phyloP scores from a whole-genome alignment of 2,797 vertebrate genomes.

The Artibeus jamaicensis region DNA sequence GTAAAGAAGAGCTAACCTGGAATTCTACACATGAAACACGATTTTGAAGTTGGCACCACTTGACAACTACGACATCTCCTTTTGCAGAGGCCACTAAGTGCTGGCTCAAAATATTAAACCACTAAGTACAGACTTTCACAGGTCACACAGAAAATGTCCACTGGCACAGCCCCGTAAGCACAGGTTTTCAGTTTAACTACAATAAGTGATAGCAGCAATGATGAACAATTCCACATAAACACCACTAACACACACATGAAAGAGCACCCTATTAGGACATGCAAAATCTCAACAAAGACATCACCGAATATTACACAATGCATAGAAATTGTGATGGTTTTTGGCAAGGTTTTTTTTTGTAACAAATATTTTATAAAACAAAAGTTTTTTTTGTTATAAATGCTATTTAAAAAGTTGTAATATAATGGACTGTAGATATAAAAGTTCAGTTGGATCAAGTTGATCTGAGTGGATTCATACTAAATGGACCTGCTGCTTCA shows the following conservation, averaged over 20 bases:
- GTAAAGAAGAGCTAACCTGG: conserved; percentile 47
- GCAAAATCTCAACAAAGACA: conserved; percentile 78
- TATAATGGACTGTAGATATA: conserved; percentile 63
- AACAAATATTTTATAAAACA: conserved; percentile 75
- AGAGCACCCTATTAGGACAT: conserved; percentile 78
- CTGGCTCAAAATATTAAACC: conserved; percentile 74
- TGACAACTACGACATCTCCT: conserved; percentile 72
- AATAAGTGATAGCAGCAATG: conserved; percentile 78
- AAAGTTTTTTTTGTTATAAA: conserved; percentile 68
- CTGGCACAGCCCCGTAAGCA: conserved; percentile 66
- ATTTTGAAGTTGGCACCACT: conserved; percentile 69
- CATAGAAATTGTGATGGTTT: conserved; percentile 79
- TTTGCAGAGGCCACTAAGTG: conserved; percentile 75
- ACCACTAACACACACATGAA: conserved; percentile 64
- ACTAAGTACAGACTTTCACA: conserved; percentile 62
- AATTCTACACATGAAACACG: conserved; percentile 57
- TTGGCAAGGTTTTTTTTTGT: conserved; percentile 77
- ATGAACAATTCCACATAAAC: conserved; percentile 76
- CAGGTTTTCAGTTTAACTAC: conserved; percentile 70
- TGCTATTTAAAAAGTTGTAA: conserved; percentile 69
- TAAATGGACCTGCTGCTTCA: conserved; percentile 46
- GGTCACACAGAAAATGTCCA: conserved; percentile 57
- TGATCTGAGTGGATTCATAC: conserved; percentile 63
- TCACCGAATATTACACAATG: conserved; percentile 77
- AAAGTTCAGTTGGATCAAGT: conserved; percentile 63